Conservation (phyloP, 2,113 vertebrate genomes). For the Platichthys stellatus region DNA sequence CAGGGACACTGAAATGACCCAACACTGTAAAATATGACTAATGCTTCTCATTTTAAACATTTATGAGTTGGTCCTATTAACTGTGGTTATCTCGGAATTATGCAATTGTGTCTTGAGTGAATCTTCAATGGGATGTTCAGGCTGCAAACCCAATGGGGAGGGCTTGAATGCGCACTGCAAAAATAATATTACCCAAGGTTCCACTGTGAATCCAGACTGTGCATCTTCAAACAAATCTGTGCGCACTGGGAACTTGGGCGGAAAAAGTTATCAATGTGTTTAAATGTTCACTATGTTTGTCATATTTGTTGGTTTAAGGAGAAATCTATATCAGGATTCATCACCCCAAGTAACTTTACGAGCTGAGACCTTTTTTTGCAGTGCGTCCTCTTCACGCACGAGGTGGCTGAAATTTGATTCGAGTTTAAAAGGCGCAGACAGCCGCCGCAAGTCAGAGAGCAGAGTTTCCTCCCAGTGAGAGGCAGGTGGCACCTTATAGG, state of each 20-base stretch:
- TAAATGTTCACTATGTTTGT: no score
- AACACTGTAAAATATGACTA: neutral
- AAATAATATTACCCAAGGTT: conserved; percentile 11
- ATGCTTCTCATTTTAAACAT: neutral
- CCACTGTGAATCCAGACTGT: neutral
- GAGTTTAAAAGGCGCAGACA: conserved; percentile 56
- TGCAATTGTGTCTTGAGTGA: neutral
- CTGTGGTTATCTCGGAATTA: neutral
- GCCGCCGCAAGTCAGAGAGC: conserved; percentile 40
- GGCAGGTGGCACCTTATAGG: conserved; percentile 59
- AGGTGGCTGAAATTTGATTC: conserved; percentile 56
- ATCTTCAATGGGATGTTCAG: neutral
- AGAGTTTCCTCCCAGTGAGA: neutral
- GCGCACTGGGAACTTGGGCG: neutral
- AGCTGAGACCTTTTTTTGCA: conserved; percentile 39
- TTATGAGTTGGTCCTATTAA: neutral
- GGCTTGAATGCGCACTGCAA: conserved; percentile 45
- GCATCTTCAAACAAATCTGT: neutral
- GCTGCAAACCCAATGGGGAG: neutral
- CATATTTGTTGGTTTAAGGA: neutral
- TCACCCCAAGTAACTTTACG: neutral
- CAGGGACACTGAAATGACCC: neutral
- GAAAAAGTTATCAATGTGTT: no score
- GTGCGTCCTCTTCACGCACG: conserved; percentile 48
- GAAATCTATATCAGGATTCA: neutral